A percentile compares a stretch with the other conserved stretches of the same genome.
Evolutionary conservation across 2,113 vertebrate species (phyloP).

Genomic region (Casuarius casuarius): DNA sequence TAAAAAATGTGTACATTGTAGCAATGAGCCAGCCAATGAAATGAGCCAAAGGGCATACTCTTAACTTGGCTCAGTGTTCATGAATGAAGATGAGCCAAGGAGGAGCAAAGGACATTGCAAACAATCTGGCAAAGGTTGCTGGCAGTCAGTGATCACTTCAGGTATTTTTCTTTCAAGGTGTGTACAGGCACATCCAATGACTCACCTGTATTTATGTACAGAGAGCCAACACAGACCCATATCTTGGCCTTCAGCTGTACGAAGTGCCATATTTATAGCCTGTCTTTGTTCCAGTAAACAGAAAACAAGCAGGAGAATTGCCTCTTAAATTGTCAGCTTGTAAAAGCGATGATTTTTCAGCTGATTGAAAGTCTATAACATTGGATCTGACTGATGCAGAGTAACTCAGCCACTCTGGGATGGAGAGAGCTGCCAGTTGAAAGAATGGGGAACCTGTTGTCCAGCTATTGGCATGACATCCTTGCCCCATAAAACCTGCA

Average conservation of each 20-base stretch:
- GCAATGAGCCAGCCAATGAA: slow-evolving; percentile 21
- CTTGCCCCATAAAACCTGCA: background rate
- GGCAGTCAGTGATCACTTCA: slow-evolving; percentile 61
- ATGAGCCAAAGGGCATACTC: slow-evolving; percentile 34
- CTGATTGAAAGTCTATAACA: background rate
- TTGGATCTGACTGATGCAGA: background rate
- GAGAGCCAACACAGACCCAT: slow-evolving; percentile 12
- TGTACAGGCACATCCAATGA: slow-evolving; percentile 68
- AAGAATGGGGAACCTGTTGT: accelerated
- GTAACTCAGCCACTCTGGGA: background rate
- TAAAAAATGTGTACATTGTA: background rate
- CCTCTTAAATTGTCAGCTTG: background rate
- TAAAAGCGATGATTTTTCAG: background rate
- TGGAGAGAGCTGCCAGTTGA: background rate
- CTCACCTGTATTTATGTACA: slow-evolving; percentile 68
- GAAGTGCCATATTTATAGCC: background rate
- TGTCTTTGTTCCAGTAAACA: background rate
- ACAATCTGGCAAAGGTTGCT: slow-evolving; percentile 52
- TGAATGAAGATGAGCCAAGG: slow-evolving; percentile 65
- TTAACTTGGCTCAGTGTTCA: slow-evolving; percentile 33
- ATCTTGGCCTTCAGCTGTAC: slow-evolving; percentile 32
- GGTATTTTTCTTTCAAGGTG: slow-evolving; percentile 68
- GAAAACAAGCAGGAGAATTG: background rate
- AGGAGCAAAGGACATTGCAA: slow-evolving; percentile 64
- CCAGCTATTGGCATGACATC: background rate